Evolutionary conservation across 2,888 invertebrate genomes (phyloP), one percentile per base, ranked within the genome.

Genomic region (Pocota personata): DNA sequence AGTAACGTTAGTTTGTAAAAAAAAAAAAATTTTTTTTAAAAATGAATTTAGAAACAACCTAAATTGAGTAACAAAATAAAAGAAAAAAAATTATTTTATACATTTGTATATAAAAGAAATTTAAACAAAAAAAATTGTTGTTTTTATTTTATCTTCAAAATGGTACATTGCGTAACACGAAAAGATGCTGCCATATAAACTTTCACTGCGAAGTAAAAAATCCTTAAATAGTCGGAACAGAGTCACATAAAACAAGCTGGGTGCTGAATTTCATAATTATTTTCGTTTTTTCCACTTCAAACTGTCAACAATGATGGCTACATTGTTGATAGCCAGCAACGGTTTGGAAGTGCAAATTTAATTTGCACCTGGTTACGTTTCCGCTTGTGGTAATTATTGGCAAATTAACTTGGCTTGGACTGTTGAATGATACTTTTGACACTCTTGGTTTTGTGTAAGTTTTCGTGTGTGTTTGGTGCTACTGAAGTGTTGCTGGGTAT

Each of bases 361-460:
- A 76, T 86, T 82, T 46, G 50, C 86, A 82, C 66, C 71, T 66
- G 52, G 64, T 86, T 86, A 71, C 86, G 84, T 78, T 84, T 62
- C 67, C 75, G 73, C 46, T 67, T 62, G 58, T 43, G 73, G 78
- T 73, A 75, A 80, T 80, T 75, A 75, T 84, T 84, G 84, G 69
- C 84, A 84, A 52, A 64, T 46, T 62, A 30, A 48, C 50, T 69
- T 46, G 48, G 55, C 40, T 62, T 57, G 16, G 14, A 5, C 6
- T 52, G 19, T 69, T 67, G 37, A 66, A 48, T 40, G 57, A 46
- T 48, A 46, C 43, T 52, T 52, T 72, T 72, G 37, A 55, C 43
- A 52, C 43, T 35, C 12, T 35, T 6, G 64, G 21, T 40, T n/a
- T 84, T 84, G 80, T 62, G 73, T 52, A 79, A 79, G 69, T 64